Evolutionary conservation across 1,140 invertebrate species (phyloP).

Genomic region (Globodera rostochiensis): DNA sequence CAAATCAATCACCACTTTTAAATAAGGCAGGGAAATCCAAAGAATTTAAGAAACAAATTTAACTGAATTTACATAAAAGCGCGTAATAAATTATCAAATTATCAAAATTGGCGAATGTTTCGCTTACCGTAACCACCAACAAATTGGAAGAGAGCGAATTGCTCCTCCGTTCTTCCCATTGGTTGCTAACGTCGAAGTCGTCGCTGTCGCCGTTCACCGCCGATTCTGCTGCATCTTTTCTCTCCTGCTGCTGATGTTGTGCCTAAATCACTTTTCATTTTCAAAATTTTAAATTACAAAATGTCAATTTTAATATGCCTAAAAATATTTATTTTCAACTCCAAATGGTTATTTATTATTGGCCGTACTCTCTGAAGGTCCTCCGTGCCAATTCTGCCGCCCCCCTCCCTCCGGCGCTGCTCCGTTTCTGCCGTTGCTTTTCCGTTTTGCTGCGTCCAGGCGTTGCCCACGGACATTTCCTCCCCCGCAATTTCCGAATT

Average conservation of each 20-base stretch:
- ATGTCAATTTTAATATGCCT: too few species aligned
- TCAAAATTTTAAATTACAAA: too few species aligned
- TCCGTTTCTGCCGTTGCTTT: not conserved
- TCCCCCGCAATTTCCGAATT: not conserved
- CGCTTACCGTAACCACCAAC: constrained; percentile 14
- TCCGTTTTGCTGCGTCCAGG: not conserved
- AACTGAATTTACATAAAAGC: too few species aligned
- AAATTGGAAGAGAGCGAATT: not conserved
- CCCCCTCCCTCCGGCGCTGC: not conserved
- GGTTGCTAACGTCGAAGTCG: constrained; percentile 7
- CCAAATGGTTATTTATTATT: not conserved
- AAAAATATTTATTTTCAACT: too few species aligned
- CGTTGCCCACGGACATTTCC: not conserved
- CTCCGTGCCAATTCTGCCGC: not conserved
- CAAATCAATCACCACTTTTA: too few species aligned
- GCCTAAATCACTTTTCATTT: too few species aligned
- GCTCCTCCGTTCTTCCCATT: constrained; percentile 14
- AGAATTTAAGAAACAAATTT: too few species aligned
- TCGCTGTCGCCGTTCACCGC: not conserved
- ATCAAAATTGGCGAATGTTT: too few species aligned
- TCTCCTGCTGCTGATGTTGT: not conserved
- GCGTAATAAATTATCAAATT: too few species aligned
- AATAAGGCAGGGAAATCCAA: too few species aligned
- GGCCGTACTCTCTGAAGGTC: not conserved
- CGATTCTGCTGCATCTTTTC: not conserved